A percentile compares a stretch with the other conserved stretches of the same genome.
Evolutionary conservation across 1,140 invertebrate genomes (phyloP).

Genomic region (Lepidurus apus): DNA sequence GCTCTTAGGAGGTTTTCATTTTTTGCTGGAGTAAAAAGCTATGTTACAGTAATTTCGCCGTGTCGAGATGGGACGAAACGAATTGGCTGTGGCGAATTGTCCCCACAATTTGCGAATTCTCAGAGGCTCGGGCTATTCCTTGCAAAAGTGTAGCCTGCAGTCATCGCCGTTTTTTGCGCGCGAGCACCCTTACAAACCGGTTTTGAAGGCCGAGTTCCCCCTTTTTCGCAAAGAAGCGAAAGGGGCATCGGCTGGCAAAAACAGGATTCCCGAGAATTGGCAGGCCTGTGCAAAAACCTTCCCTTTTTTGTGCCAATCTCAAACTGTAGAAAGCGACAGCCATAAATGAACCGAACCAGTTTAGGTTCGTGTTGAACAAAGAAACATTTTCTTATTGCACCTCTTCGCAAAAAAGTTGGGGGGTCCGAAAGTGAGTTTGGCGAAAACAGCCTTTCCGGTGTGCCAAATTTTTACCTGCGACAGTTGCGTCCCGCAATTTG

Average conservation of each 20-base stretch:
- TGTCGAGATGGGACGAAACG: neutral
- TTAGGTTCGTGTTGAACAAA: neutral
- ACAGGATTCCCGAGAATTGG: neutral
- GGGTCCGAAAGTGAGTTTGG: neutral
- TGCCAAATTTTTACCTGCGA: neutral
- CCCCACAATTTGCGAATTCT: neutral
- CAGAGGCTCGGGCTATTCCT: neutral
- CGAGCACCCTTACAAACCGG: neutral
- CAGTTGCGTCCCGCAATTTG: neutral
- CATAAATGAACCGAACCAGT: neutral
- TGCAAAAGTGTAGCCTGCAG: neutral
- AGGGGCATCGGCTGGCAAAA: neutral
- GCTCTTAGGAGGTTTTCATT: neutral
- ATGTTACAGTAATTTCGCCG: neutral
- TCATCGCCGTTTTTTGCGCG: neutral
- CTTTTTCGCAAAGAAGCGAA: neutral
- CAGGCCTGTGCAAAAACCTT: slow-evolving; percentile 1
- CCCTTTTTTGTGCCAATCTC: neutral
- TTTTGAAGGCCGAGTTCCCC: neutral
- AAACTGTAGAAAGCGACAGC: neutral
- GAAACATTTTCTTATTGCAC: neutral
- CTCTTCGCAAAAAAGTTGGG: neutral
- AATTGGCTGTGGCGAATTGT: neutral
- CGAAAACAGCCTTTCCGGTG: slow-evolving; percentile 8
- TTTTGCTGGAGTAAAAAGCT: neutral